Percentiles rank a stretch among this genome's conserved stretches.
These are phyloP conservation scores for Bubo scandiacus DNA, from an alignment of 2,113 vertebrate species.

Conservation along the genomic window DNA sequence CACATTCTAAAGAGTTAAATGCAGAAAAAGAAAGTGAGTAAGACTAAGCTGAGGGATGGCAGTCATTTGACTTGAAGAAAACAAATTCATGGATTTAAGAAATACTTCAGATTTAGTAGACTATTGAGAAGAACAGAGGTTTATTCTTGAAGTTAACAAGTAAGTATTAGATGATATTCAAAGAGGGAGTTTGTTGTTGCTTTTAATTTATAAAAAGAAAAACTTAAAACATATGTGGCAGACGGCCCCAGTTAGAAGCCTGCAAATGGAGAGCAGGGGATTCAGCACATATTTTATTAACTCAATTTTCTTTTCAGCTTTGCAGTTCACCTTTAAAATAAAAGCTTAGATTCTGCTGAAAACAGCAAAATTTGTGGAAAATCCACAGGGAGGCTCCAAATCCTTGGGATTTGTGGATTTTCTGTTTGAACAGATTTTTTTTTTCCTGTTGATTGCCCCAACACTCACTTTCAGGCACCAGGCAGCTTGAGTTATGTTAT, in stretches of 20 bases:
- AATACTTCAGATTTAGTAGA: background rate
- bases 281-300: slow-evolving; percentile 47
- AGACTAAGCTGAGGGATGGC: background rate
- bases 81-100: background rate
- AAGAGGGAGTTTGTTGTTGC: background rate
- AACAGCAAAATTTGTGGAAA: slow-evolving; percentile 57
- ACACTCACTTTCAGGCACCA: slow-evolving; percentile 48
- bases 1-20: background rate
- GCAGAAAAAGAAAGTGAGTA: background rate
- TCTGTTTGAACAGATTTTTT: slow-evolving; percentile 61
- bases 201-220: background rate
- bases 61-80: background rate
- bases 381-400: slow-evolving; percentile 45
- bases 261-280: background rate
- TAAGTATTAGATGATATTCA: background rate
- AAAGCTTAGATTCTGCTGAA: slow-evolving; percentile 50
- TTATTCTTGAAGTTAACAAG: background rate
- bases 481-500: slow-evolving; percentile 50
- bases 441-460: slow-evolving; percentile 60
- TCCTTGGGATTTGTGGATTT: slow-evolving; percentile 57
- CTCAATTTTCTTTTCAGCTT: slow-evolving; percentile 44
- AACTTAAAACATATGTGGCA: background rate
- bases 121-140: background rate
- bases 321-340: slow-evolving; percentile 59
- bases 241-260: background rate